A percentile compares a stretch with the other conserved stretches of the same genome.
Conservation (phyloP, 2,888 invertebrate genomes). For the Escarpia spicata region DNA sequence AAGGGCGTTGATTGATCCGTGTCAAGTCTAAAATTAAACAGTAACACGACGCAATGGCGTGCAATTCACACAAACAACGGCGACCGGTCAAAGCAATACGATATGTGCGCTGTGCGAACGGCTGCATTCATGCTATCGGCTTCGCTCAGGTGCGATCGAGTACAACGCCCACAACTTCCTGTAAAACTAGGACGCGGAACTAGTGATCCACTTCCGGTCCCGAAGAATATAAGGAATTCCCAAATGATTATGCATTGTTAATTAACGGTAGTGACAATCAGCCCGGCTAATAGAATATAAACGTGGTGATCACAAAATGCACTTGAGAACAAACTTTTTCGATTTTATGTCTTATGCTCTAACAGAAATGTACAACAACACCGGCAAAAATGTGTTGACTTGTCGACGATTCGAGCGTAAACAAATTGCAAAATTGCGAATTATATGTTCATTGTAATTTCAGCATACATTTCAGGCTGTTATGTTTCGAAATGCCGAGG, state of each 20-base stretch:
- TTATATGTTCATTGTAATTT: neutral
- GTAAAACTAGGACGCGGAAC: conserved; percentile 6
- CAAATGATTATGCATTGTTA: neutral
- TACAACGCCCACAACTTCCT: neutral
- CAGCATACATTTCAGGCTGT: neutral
- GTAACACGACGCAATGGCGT: conserved; percentile 16
- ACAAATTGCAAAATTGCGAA: no score
- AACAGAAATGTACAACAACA: neutral
- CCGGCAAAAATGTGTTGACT: neutral
- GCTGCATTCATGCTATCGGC: neutral
- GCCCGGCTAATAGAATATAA: neutral
- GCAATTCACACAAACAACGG: neutral
- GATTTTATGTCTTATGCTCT: neutral
- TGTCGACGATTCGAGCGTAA: no score
- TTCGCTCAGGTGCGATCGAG: neutral
- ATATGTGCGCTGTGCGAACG: neutral
- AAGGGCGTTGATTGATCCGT: neutral
- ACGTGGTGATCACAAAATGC: neutral
- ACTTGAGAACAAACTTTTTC: neutral
- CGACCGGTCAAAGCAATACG: neutral
- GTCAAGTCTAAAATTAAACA: neutral
- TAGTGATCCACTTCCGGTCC: neutral
- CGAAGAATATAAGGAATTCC: neutral
- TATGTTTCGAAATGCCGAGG: neutral
- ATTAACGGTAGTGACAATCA: neutral